Evolutionary conservation across 2,113 vertebrate genomes (phyloP).

Genomic region (Edolisoma coerulescens): DNA sequence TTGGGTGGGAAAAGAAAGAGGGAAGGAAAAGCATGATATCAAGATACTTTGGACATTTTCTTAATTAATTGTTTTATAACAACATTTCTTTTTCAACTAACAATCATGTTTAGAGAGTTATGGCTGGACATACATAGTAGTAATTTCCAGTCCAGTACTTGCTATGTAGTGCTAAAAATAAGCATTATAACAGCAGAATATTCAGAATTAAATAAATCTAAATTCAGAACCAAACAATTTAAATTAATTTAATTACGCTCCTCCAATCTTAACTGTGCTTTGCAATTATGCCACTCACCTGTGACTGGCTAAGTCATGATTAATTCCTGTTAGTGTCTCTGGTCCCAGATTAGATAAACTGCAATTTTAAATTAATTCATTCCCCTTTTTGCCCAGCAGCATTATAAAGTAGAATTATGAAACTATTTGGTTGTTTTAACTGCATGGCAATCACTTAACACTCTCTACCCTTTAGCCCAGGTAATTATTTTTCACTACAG

Average conservation of each 20-base stretch:
- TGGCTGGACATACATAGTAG: neutral
- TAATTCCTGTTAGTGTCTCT: slow-evolving; percentile 17
- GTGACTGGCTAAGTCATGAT: slow-evolving; percentile 12
- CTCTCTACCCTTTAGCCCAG: neutral
- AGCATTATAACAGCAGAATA: neutral
- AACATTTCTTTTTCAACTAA: neutral
- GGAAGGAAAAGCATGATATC: neutral
- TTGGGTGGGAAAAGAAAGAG: neutral
- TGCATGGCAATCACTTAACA: neutral
- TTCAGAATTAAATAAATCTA: neutral
- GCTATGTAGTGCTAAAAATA: neutral
- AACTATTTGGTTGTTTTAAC: neutral
- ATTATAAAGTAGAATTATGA: neutral
- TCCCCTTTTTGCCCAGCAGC: neutral
- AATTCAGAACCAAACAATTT: slow-evolving; percentile 15
- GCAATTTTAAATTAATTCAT: slow-evolving; percentile 9
- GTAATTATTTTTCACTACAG: slow-evolving; percentile 15
- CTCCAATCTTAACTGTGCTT: neutral
- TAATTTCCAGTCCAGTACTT: neutral
- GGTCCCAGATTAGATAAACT: slow-evolving; percentile 16
- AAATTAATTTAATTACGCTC: slow-evolving; percentile 3
- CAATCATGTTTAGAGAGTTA: neutral
- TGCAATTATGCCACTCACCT: slow-evolving; percentile 36
- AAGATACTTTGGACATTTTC: neutral
- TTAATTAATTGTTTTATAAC: neutral